phyloP scores from a whole-genome alignment of 2,888 invertebrate species.

The Nemurella pictetii region DNA sequence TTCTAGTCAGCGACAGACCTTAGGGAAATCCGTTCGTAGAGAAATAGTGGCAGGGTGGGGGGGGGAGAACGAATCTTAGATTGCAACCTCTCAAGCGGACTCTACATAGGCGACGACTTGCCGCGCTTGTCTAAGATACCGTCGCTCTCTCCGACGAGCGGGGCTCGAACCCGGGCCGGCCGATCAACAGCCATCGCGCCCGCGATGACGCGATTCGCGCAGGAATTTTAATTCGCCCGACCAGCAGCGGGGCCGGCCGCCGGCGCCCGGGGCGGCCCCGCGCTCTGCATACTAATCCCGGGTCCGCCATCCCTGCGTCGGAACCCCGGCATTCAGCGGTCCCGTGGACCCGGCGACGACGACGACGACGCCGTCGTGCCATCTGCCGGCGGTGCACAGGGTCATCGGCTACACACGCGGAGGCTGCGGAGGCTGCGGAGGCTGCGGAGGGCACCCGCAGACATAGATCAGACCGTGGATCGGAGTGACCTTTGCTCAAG shows the following conservation, averaged over 20 bases:
- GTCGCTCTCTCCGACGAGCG: background rate
- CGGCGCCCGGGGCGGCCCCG: background rate
- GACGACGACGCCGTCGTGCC: background rate
- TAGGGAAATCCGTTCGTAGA: no score
- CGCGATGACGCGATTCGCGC: background rate
- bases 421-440: no score
- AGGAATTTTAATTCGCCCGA: background rate
- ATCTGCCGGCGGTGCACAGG: background rate
- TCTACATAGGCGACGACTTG: no score
- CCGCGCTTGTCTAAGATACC: no score
- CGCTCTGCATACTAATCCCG: background rate
- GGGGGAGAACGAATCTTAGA: no score
- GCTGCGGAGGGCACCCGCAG: background rate
- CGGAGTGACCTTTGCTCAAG: background rate
- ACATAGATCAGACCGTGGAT: background rate
- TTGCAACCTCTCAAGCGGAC: no score
- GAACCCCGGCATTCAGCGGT: background rate
- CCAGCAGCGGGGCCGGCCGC: background rate
- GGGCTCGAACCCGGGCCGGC: background rate
- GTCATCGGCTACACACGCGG: background rate
- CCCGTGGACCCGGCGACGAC: background rate
- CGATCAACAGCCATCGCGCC: no score
- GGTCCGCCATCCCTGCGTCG: background rate
- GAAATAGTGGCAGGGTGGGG: no score
- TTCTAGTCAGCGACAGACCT: no score